Conservation (phyloP, 2,113 vertebrate genomes). For the Solea senegalensis region DNA sequence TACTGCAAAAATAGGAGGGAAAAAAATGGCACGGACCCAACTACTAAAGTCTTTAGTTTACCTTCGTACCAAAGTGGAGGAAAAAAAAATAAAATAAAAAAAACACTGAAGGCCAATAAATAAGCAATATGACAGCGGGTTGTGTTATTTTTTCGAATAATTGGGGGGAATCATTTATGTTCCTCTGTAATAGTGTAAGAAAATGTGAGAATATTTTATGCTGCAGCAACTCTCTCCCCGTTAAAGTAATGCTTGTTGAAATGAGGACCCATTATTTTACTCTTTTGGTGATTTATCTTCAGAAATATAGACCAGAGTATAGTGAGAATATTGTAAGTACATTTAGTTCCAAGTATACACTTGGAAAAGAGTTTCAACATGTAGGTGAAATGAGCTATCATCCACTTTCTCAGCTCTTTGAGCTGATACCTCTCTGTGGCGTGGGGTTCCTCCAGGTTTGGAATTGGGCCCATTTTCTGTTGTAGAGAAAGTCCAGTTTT, state of each 20-base stretch:
- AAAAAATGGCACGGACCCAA: constrained; percentile 7
- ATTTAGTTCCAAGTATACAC: too few relatives aligned
- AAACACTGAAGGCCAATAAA: constrained; percentile 33
- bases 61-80: constrained; percentile 4
- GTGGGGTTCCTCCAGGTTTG: neutral
- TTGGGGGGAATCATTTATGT: neutral
- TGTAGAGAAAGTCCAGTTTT: neutral
- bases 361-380: neutral
- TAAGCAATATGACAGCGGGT: constrained; percentile 43
- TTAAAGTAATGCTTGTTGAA: neutral
- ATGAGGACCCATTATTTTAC: neutral
- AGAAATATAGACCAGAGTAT: neutral
- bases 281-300: neutral
- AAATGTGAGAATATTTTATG: constrained; percentile 6
- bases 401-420: neutral
- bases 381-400: too few relatives aligned
- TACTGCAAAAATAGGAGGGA: constrained; percentile 21
- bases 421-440: neutral
- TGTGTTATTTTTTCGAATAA: constrained; percentile 16
- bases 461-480: neutral
- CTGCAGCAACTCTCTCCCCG: constrained; percentile 4
- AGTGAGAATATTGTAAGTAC: neutral
- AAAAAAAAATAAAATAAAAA: neutral
- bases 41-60: constrained; percentile 29
- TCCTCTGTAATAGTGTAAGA: neutral